Evolutionary conservation across 2,888 invertebrate species (phyloP).

Genomic region (Aphodius granarius): DNA sequence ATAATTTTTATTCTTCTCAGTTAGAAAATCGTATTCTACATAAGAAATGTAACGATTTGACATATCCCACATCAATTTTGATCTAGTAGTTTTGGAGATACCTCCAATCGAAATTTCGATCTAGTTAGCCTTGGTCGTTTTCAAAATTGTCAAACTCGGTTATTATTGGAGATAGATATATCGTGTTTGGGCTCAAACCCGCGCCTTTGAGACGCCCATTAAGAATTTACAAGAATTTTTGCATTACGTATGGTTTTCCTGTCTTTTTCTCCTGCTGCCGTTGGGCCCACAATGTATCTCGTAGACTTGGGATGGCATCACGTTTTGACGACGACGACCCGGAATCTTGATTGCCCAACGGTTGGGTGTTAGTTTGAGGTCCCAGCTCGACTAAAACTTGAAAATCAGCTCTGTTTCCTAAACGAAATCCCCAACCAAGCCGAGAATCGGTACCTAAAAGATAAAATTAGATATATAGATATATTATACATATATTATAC

Average conservation of each 20-base stretch:
- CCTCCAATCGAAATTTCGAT: too few relatives aligned
- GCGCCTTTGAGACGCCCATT: not conserved
- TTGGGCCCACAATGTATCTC: constrained; percentile 49
- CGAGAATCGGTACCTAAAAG: constrained; percentile 75
- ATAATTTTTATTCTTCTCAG: too few relatives aligned
- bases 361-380: constrained; percentile 73
- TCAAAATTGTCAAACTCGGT: too few relatives aligned
- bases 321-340: constrained; percentile 51
- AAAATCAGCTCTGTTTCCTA: constrained; percentile 80
- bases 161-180: too few relatives aligned
- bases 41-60: too few relatives aligned
- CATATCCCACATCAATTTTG: too few relatives aligned
- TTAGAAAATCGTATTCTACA: too few relatives aligned
- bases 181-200: not conserved
- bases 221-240: not conserved
- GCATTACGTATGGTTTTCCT: constrained; percentile 10
- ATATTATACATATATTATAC: too few relatives aligned
- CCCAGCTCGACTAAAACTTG: constrained; percentile 76
- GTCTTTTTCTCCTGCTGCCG: constrained; percentile 52
- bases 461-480: not conserved
- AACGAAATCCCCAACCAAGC: constrained; percentile 75
- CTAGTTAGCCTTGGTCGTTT: too few relatives aligned
- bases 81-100: too few relatives aligned
- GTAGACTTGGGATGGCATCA: constrained; percentile 51
- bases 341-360: constrained; percentile 57